Evolutionary conservation across 2,888 invertebrate species (phyloP).

Genomic region (Drosophila aldrichi): DNA sequence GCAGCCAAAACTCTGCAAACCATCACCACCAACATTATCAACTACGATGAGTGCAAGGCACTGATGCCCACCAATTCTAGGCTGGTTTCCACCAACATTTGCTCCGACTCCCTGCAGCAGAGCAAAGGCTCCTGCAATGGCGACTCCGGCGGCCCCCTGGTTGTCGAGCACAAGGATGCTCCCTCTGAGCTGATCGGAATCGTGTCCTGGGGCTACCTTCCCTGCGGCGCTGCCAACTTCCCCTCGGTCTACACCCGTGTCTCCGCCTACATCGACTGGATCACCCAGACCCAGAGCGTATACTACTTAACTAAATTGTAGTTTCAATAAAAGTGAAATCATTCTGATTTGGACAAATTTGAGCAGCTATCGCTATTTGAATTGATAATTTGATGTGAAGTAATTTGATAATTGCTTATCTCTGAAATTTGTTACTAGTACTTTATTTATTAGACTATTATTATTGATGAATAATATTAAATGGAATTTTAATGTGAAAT

Average conservation of each 20-base stretch:
- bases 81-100: conserved; percentile 83
- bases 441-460: neutral
- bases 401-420: neutral
- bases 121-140: conserved; percentile 85
- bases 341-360: neutral
- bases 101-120: conserved; percentile 85
- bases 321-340: conserved; percentile 27
- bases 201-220: conserved; percentile 86
- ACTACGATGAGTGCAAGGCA: conserved; percentile 65
- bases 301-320: conserved; percentile 63
- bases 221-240: conserved; percentile 83
- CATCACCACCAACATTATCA: conserved; percentile 74
- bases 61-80: conserved; percentile 64
- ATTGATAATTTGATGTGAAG: neutral
- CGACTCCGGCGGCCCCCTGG: conserved; percentile 84
- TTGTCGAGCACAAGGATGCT: conserved; percentile 58
- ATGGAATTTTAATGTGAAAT: neutral
- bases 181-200: conserved; percentile 84
- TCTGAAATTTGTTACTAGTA: neutral
- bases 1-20: conserved; percentile 78
- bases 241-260: conserved; percentile 86
- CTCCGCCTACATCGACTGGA: conserved; percentile 85
- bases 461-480: neutral
- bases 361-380: neutral
- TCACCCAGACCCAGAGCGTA: conserved; percentile 65